These are phyloP conservation scores for Dinomys branickii DNA, from an alignment of 2,113 vertebrate species.

Conservation along the genomic window DNA sequence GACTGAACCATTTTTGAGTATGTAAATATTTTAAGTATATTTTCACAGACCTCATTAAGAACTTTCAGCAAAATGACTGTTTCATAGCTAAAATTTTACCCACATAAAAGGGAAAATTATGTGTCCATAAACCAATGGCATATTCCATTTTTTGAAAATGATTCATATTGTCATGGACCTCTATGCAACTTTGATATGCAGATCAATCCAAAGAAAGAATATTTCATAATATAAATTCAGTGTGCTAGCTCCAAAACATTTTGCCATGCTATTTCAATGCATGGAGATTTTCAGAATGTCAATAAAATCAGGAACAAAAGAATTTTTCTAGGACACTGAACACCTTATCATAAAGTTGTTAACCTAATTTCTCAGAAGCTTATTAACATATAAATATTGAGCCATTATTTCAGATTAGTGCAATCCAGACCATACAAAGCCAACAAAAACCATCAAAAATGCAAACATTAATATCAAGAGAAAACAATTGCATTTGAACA, in stretches of 20 bases:
- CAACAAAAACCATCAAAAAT: not conserved
- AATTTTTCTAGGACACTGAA: constrained; percentile 6
- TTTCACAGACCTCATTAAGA: constrained; percentile 21
- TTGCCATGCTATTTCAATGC: not conserved
- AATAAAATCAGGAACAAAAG: constrained; percentile 38
- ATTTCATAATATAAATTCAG: not conserved
- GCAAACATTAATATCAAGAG: not conserved
- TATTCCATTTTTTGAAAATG: not conserved
- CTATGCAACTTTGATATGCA: not conserved
- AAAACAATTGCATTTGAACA: not conserved
- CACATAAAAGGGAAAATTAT: not conserved
- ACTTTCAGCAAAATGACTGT: not conserved
- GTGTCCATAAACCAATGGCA: not conserved
- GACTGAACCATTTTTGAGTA: not conserved
- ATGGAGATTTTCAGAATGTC: not conserved
- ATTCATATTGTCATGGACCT: not conserved
- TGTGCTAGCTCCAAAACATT: not conserved
- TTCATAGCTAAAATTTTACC: not conserved
- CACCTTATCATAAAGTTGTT: not conserved
- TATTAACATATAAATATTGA: not conserved
- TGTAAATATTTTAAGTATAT: constrained; percentile 1
- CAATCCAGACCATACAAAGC: not conserved
- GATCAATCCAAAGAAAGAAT: constrained; percentile 15
- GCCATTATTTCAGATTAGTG: not conserved
- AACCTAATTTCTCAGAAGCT: constrained; percentile 44